Evolutionary conservation across 1,140 invertebrate genomes (phyloP).

Genomic region (Caenorhabditis latens): DNA sequence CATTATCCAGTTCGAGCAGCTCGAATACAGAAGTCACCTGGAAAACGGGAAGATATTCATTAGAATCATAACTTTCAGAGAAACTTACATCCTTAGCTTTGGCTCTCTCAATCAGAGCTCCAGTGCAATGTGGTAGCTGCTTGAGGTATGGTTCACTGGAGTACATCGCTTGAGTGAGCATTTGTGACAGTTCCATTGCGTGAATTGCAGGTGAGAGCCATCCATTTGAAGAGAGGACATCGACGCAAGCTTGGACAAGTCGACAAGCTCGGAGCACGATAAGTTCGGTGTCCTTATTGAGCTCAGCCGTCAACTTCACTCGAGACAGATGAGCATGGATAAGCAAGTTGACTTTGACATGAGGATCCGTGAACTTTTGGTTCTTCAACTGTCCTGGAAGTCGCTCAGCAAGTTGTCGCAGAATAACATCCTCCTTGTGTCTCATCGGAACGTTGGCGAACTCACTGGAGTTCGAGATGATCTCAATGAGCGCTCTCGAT

Average conservation of each 20-base stretch:
- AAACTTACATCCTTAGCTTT: slow-evolving; percentile 89
- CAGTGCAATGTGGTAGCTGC: slow-evolving; percentile 93
- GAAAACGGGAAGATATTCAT: no score
- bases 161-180: slow-evolving; percentile 99
- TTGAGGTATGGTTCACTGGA: slow-evolving; percentile 96
- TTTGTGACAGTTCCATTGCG: slow-evolving; percentile 99
- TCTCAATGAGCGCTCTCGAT: slow-evolving; percentile 94
- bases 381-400: slow-evolving; percentile 86
- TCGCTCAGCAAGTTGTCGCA: slow-evolving; percentile 85
- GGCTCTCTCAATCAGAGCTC: slow-evolving; percentile 90
- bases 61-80: no score
- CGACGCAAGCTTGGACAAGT: slow-evolving; percentile 97
- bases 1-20: slow-evolving; percentile 97
- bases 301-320: slow-evolving; percentile 91
- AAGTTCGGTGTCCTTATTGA: slow-evolving; percentile 94
- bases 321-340: slow-evolving; percentile 95
- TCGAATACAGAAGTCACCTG: slow-evolving; percentile 98
- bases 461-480: slow-evolving; percentile 96
- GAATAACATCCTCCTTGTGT: slow-evolving; percentile 92
- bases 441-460: slow-evolving; percentile 93
- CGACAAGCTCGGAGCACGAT: slow-evolving; percentile 79
- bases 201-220: slow-evolving; percentile 97
- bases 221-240: slow-evolving; percentile 92
- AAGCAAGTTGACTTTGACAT: slow-evolving; percentile 93
- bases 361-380: slow-evolving; percentile 91